A percentile compares a stretch with the other conserved stretches of the same genome.
These are phyloP conservation scores for Aphidius ervi DNA, from an alignment of 1,140 invertebrate species.

Conservation along the genomic window DNA sequence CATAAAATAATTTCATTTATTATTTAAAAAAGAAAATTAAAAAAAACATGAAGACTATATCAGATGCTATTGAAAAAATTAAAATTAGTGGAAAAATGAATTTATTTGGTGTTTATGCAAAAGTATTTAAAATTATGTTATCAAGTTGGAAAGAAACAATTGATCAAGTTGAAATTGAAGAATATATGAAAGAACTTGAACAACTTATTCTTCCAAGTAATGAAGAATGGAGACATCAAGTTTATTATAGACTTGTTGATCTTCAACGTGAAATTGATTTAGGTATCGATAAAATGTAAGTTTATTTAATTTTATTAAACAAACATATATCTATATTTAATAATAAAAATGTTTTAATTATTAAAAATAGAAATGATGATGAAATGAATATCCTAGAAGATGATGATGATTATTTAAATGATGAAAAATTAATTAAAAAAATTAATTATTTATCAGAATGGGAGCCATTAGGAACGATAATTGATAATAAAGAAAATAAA, in stretches of 20 bases:
- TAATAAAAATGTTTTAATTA: too few relatives aligned
- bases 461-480: constrained; percentile 1
- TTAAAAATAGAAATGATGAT: too few relatives aligned
- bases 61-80: neutral
- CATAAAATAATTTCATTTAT: neutral
- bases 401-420: too few relatives aligned
- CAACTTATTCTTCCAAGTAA: constrained; percentile 64
- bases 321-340: too few relatives aligned
- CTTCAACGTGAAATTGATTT: constrained; percentile 57
- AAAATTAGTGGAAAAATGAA: constrained; percentile 23
- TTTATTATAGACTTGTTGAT: constrained; percentile 70
- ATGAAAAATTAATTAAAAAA: too few relatives aligned
- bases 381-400: too few relatives aligned
- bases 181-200: constrained; percentile 31
- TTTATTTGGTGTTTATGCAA: constrained; percentile 38
- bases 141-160: constrained; percentile 28
- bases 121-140: constrained; percentile 39
- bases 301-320: constrained; percentile 1
- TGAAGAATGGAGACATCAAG: constrained; percentile 65
- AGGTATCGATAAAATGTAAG: constrained; percentile 27
- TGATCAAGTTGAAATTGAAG: constrained; percentile 23
- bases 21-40: neutral
- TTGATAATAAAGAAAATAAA: neutral
- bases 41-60: constrained; percentile 2
- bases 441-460: neutral